A percentile compares a stretch with the other conserved stretches of the same genome.
These are phyloP conservation scores for Magallana nippona DNA, from an alignment of 2,888 invertebrate genomes.

Conservation along the genomic window DNA sequence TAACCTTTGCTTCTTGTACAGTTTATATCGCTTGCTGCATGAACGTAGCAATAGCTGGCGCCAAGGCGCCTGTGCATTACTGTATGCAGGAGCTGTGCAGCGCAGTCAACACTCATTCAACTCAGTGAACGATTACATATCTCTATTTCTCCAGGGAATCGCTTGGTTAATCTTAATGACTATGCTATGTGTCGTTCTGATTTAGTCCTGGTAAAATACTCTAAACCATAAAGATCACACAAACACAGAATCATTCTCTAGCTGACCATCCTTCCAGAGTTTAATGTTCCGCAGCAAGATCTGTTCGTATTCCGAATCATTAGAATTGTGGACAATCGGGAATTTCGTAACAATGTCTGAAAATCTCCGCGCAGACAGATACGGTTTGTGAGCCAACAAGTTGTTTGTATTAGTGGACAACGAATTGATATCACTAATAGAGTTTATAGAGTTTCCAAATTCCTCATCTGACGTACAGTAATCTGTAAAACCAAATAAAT, in stretches of 20 bases:
- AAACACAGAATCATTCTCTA: slow-evolving; percentile 36
- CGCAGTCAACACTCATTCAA: too few species aligned
- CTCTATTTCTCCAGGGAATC: too few species aligned
- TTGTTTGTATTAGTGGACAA: not conserved
- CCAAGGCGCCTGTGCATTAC: too few species aligned
- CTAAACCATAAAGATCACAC: not conserved
- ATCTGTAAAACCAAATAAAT: not conserved
- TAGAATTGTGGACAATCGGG: not conserved
- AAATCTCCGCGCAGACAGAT: not conserved
- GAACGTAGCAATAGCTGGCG: too few species aligned
- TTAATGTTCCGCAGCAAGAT: slow-evolving; percentile 28
- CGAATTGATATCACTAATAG: not conserved
- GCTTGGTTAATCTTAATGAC: too few species aligned
- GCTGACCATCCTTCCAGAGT: slow-evolving; percentile 22
- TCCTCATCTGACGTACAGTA: slow-evolving; percentile 1
- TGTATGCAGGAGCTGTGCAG: too few species aligned
- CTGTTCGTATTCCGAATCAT: slow-evolving; percentile 25
- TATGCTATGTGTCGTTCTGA: too few species aligned
- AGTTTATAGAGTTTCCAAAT: not conserved
- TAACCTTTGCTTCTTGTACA: too few species aligned
- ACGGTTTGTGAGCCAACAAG: not conserved
- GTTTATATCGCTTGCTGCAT: too few species aligned
- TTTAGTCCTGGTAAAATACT: too few species aligned
- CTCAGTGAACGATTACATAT: too few species aligned
- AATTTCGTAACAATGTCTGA: not conserved